These are phyloP conservation scores for Gerris buenoi DNA, from an alignment of 1,140 invertebrate genomes.

Conservation along the genomic window DNA sequence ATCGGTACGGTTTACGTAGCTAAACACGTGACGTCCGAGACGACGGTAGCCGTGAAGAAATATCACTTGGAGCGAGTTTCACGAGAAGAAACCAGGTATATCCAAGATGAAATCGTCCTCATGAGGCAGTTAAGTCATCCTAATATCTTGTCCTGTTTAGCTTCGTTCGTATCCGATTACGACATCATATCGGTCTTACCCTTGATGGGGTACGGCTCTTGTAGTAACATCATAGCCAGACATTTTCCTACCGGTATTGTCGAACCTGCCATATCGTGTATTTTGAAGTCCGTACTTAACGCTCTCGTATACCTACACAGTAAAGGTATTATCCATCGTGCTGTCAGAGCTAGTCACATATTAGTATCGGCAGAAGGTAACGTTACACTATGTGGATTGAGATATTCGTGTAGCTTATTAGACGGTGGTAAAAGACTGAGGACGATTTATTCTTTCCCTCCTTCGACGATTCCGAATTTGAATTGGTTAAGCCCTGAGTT, in stretches of 20 bases:
- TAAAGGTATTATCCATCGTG: slow-evolving; percentile 73
- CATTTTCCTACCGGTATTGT: slow-evolving; percentile 64
- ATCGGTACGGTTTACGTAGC: slow-evolving; percentile 50
- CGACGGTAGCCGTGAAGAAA: slow-evolving; percentile 55
- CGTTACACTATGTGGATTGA: slow-evolving; percentile 56
- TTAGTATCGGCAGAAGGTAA: slow-evolving; percentile 51
- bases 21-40: slow-evolving; percentile 45
- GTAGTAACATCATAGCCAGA: slow-evolving; percentile 56
- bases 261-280: slow-evolving; percentile 61
- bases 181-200: slow-evolving; percentile 62
- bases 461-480: slow-evolving; percentile 48
- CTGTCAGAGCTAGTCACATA: slow-evolving; percentile 69
- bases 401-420: slow-evolving; percentile 56
- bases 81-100: slow-evolving; percentile 44
- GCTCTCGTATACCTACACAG: slow-evolving; percentile 73
- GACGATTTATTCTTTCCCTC: slow-evolving; percentile 56
- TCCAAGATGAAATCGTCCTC: slow-evolving; percentile 55
- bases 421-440: slow-evolving; percentile 49
- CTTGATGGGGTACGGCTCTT: slow-evolving; percentile 65
- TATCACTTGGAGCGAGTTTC: slow-evolving; percentile 52
- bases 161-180: slow-evolving; percentile 52
- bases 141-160: slow-evolving; percentile 55
- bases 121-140: slow-evolving; percentile 57
- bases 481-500: slow-evolving; percentile 84
- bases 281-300: slow-evolving; percentile 58